Evolutionary conservation across 2,888 invertebrate species (phyloP).

Genomic region (Apodemia hepburni): DNA sequence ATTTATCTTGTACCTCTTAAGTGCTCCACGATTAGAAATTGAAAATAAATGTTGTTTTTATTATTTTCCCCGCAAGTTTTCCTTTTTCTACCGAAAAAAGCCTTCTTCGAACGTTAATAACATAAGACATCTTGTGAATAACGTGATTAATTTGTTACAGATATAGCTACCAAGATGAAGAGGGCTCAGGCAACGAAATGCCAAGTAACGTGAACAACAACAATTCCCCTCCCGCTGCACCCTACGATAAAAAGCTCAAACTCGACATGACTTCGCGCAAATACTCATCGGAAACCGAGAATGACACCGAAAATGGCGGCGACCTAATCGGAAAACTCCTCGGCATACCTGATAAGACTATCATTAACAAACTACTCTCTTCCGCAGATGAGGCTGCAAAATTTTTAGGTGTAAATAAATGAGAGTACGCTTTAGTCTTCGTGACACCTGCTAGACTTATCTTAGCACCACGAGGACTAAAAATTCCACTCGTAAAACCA

Average conservation of each 20-base stretch:
- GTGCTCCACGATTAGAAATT: too few species aligned
- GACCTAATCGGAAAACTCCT: slow-evolving; percentile 94
- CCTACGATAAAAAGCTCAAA: slow-evolving; percentile 77
- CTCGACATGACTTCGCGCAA: slow-evolving; percentile 70
- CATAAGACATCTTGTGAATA: background rate
- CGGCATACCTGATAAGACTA: slow-evolving; percentile 91
- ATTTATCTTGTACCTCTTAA: too few species aligned
- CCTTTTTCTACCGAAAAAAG: too few species aligned
- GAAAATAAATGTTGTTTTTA: too few species aligned
- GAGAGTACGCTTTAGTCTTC: slow-evolving; percentile 78
- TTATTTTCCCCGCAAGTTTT: too few species aligned
- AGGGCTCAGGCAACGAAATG: slow-evolving; percentile 67
- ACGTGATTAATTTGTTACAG: slow-evolving; percentile 36
- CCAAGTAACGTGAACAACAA: slow-evolving; percentile 76
- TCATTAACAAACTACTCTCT: slow-evolving; percentile 90
- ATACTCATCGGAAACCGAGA: slow-evolving; percentile 71
- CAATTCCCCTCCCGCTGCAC: slow-evolving; percentile 77
- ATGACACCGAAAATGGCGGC: slow-evolving; percentile 79
- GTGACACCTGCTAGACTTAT: slow-evolving; percentile 70
- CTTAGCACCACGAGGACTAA: slow-evolving; percentile 71
- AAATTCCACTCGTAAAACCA: slow-evolving; percentile 44
- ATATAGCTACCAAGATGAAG: slow-evolving; percentile 68
- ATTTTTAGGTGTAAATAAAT: slow-evolving; percentile 90
- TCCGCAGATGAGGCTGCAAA: slow-evolving; percentile 93
- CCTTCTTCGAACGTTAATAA: too few species aligned